These are phyloP conservation scores for Lates japonicus DNA, from an alignment of 2,797 vertebrate species.

Conservation along the genomic window DNA sequence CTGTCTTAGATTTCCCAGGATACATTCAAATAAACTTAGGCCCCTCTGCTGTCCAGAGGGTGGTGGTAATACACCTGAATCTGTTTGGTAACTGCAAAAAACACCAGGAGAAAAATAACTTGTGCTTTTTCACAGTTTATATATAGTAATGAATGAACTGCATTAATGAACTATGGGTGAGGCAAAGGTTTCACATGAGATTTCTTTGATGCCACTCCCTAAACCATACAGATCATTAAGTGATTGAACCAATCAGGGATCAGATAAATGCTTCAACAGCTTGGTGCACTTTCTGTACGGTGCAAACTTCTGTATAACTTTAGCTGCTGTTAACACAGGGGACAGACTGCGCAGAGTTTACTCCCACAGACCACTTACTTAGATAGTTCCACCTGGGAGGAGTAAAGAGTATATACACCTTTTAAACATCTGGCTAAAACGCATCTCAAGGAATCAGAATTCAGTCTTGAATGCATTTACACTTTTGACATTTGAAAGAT, in stretches of 20 bases:
- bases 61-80: not conserved
- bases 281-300: not conserved
- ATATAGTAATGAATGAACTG: not conserved
- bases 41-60: not conserved
- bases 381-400: too few relatives aligned
- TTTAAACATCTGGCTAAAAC: not conserved
- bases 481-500: not conserved
- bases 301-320: not conserved
- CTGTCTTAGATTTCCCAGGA: not conserved
- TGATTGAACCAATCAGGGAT: slow-evolving; percentile 10
- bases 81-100: not conserved
- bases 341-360: not conserved
- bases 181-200: too few relatives aligned
- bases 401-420: not conserved
- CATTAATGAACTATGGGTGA: too few relatives aligned
- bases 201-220: not conserved
- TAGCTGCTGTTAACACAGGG: not conserved
- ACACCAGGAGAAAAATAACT: not conserved
- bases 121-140: not conserved
- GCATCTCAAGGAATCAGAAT: not conserved
- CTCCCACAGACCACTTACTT: too few relatives aligned
- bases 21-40: not conserved
- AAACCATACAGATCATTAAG: slow-evolving; percentile 1
- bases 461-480: not conserved
- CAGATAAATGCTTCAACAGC: not conserved